A percentile compares a stretch with the other conserved stretches of the same genome.
These are phyloP conservation scores for Crotalus horridus DNA, from an alignment of 2,113 vertebrate genomes.

Conservation along the genomic window DNA sequence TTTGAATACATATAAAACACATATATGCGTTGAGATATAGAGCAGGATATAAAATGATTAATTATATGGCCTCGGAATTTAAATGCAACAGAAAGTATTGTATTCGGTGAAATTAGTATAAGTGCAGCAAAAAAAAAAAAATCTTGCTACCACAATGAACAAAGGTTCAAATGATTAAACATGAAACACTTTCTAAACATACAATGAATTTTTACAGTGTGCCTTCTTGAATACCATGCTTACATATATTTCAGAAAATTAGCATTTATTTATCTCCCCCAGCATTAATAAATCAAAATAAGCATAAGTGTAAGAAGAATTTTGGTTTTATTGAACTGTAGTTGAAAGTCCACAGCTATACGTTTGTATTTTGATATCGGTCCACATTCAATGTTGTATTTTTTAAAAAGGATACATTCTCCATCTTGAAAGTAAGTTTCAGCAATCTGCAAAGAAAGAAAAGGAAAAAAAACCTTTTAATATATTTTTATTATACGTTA, in stretches of 20 bases:
- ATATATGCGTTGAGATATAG: not conserved
- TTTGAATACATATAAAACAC: not conserved
- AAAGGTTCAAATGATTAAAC: not conserved
- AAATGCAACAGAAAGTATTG: not conserved
- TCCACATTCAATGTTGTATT: not conserved
- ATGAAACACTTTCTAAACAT: not conserved
- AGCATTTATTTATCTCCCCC: not conserved
- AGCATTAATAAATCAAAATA: not conserved
- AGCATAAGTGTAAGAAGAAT: fast-evolving
- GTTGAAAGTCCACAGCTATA: not conserved
- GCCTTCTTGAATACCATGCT: not conserved
- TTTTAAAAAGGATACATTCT: conserved; percentile 91
- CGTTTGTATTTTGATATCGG: conserved; percentile 3
- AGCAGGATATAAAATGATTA: not conserved
- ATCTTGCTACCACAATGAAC: not conserved
- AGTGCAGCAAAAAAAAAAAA: not conserved
- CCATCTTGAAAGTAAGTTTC: conserved; percentile 88
- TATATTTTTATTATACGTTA: not conserved
- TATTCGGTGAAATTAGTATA: not conserved
- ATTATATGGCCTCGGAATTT: not conserved
- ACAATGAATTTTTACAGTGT: not conserved
- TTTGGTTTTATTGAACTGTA: conserved; percentile 8
- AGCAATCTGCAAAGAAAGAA: conserved; percentile 78
- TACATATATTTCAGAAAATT: not conserved
- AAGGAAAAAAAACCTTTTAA: not conserved